Evolutionary conservation across 2,888 invertebrate species (phyloP).

Genomic region (Strigamia crassipes): DNA sequence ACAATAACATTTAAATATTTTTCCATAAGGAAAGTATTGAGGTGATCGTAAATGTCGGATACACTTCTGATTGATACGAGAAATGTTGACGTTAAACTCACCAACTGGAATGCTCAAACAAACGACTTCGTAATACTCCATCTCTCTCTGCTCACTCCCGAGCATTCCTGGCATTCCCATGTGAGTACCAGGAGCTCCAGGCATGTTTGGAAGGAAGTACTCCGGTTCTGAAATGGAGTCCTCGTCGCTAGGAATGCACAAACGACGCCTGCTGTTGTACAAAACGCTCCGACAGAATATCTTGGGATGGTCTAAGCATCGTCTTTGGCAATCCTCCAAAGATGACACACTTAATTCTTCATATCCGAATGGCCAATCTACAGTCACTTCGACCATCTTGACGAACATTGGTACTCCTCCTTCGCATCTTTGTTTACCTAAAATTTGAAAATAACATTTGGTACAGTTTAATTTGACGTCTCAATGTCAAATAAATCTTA

Average conservation of each 20-base stretch:
- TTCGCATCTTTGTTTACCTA: constrained; percentile 68
- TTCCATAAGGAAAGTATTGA: no score
- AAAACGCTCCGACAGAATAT: constrained; percentile 85
- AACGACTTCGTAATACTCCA: constrained; percentile 82
- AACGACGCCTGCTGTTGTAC: constrained; percentile 82
- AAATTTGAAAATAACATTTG: not conserved
- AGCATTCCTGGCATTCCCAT: not conserved
- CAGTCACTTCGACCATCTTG: constrained; percentile 84
- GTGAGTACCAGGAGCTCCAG: not conserved
- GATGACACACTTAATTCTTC: constrained; percentile 85
- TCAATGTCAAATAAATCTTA: constrained; percentile 59
- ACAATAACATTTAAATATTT: no score
- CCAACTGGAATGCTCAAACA: constrained; percentile 72
- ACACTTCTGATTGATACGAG: no score
- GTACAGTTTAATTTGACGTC: not conserved
- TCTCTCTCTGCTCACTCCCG: constrained; percentile 41
- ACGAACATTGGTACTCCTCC: constrained; percentile 85
- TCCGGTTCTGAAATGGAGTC: constrained; percentile 88
- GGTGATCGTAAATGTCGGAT: no score
- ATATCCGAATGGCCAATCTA: constrained; percentile 86
- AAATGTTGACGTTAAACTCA: constrained; percentile 62
- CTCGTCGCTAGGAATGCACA: constrained; percentile 88
- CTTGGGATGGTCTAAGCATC: constrained; percentile 67
- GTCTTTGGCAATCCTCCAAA: constrained; percentile 82
- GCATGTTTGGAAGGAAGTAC: constrained; percentile 66